Evolutionary conservation across 2,113 vertebrate species (phyloP).

Genomic region (Pachyramphus minor): DNA sequence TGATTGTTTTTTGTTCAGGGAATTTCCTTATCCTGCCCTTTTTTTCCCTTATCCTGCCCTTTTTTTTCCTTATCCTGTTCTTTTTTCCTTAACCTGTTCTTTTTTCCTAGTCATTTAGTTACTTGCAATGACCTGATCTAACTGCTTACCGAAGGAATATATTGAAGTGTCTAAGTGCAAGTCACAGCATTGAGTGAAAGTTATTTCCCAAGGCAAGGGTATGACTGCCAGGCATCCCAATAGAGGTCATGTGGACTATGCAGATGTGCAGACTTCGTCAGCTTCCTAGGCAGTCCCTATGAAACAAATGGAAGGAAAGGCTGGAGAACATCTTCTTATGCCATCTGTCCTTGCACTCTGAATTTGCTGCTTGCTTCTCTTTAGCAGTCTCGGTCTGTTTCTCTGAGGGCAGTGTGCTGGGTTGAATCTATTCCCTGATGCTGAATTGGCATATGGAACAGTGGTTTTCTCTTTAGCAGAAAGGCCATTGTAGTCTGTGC

Average conservation of each 20-base stretch:
- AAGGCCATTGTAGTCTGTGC: neutral
- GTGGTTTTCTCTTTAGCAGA: neutral
- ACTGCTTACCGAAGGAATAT: neutral
- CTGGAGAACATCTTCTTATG: neutral
- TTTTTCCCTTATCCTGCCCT: neutral
- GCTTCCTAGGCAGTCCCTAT: neutral
- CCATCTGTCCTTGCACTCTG: neutral
- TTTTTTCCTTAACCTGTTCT: neutral
- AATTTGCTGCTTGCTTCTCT: neutral
- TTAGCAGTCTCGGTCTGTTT: neutral
- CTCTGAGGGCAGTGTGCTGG: neutral
- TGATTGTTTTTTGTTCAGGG: neutral
- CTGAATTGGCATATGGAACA: neutral
- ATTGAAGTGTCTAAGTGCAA: neutral
- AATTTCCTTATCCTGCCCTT: neutral
- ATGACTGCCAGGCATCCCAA: neutral
- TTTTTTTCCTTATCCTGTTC: neutral
- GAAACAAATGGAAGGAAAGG: neutral
- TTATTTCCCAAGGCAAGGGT: neutral
- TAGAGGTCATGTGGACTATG: neutral
- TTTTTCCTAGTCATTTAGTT: neutral
- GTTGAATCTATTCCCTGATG: neutral
- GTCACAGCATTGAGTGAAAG: neutral
- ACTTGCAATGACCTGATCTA: neutral
- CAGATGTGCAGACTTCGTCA: neutral